phyloP scores from a whole-genome alignment of 37 sponge, comb jelly and placozoan species.

The Aphrocallistes beatrix region DNA sequence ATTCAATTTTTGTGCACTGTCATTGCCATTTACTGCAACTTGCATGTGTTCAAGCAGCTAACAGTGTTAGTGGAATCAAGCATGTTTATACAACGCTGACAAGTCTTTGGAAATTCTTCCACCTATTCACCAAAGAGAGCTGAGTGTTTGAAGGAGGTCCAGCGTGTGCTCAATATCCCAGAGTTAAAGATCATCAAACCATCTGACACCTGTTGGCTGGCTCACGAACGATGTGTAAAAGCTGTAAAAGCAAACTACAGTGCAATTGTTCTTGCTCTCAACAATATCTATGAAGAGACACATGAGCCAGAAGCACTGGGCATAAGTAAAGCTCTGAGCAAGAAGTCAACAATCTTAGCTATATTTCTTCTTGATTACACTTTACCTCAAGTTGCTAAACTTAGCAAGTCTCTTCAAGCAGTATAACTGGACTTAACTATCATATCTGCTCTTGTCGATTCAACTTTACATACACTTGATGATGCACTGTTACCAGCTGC shows the following conservation, averaged over 20 bases:
- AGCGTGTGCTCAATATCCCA: background rate
- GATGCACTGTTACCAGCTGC: conserved; percentile 43
- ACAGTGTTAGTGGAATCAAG: background rate
- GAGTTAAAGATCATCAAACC: background rate
- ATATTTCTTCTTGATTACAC: conserved; percentile 38
- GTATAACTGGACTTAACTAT: conserved; percentile 44
- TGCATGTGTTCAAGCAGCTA: conserved; percentile 12
- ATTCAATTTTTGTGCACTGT: conserved; percentile 21
- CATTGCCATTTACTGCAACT: background rate
- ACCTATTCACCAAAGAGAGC: background rate
- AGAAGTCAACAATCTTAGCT: conserved; percentile 37
- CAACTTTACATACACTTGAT: conserved; percentile 50
- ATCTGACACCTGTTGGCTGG: conserved; percentile 5
- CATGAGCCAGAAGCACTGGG: conserved; percentile 58
- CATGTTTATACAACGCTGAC: background rate
- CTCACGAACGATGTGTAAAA: conserved; percentile 12
- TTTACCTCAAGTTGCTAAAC: conserved; percentile 40
- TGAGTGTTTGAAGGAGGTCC: background rate
- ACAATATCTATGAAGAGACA: conserved; percentile 27
- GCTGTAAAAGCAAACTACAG: background rate
- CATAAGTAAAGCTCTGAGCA: conserved; percentile 35
- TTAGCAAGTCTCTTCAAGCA: conserved; percentile 50
- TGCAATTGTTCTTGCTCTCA: background rate
- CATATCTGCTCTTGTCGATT: conserved; percentile 44
- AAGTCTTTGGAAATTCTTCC: background rate